Conservation (phyloP, 2,113 vertebrate species). For the Larimichthys crocea region DNA sequence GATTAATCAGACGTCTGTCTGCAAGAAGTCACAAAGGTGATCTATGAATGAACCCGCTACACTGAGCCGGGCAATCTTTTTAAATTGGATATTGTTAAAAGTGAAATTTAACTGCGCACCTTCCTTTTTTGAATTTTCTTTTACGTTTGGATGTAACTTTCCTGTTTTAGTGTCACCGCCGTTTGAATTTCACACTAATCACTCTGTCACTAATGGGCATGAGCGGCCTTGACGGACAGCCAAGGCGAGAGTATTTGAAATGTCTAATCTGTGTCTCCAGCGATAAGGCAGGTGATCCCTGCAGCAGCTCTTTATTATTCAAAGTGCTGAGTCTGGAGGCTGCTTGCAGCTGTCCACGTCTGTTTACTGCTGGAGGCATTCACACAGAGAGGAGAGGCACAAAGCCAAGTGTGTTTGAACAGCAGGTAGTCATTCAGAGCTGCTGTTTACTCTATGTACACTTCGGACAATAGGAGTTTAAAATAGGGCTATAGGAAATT, state of each 20-base stretch:
- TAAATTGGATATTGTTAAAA: conserved; percentile 38
- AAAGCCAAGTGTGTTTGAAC: conserved; percentile 61
- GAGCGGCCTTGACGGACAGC: conserved; percentile 48
- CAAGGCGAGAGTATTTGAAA: conserved; percentile 47
- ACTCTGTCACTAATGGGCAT: conserved; percentile 50
- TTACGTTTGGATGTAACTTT: conserved; percentile 24
- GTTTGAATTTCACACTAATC: conserved; percentile 56
- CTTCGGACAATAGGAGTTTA: background rate
- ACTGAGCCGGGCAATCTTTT: conserved; percentile 16
- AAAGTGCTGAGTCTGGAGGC: conserved; percentile 55
- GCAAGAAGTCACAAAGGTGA: background rate
- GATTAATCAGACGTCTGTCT: conserved; percentile 23
- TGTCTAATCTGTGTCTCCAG: conserved; percentile 51
- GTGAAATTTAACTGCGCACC: conserved; percentile 23
- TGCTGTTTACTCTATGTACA: conserved; percentile 37
- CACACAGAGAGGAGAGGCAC: conserved; percentile 23
- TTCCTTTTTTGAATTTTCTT: conserved; percentile 15
- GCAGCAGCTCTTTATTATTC: conserved; percentile 72
- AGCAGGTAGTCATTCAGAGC: conserved; percentile 39
- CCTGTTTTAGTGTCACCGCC: conserved; percentile 3
- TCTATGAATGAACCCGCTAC: conserved; percentile 2
- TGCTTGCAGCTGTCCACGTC: conserved; percentile 64
- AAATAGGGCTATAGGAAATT: conserved; percentile 2
- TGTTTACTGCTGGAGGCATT: conserved; percentile 61
- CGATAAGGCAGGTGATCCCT: conserved; percentile 61